Base-by-base conservation (phyloP, 2,888 invertebrate genomes). In the Pterostichus niger region DNA sequence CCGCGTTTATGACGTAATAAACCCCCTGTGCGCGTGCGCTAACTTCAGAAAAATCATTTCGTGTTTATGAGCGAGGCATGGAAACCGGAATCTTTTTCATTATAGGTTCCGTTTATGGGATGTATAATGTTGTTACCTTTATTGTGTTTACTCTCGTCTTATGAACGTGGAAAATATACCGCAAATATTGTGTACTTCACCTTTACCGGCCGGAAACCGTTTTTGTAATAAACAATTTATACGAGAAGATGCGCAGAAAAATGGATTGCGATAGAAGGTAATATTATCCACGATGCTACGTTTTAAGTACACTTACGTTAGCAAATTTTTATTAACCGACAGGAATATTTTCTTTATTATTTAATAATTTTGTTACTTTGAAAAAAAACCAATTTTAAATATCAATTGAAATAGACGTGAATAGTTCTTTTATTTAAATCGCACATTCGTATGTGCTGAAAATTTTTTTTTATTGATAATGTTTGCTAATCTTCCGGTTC, bases 71-170 rank as follows among this genome's bases (percentile, higher is more conserved):
- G 44, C 64, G 40, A 49, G 24, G 40, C 59, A 17, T 79, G 15
- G 44, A 59, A 15, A 44, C 46, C 75, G 35, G 71, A 80, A 81
- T 73, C 46, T 75, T 82, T 81, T 75, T 82, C 82, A 82, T 73
- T 82, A 82, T 82, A 82, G 79, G 49, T 79, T 49, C 68, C 61
- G 79, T 79, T 79, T 79, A 79, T 79, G 33, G 82, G 31, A 31
- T 75, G 44, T 81, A 73, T 82, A 75, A 82, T 82, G 61, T 82
- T 82, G 61, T 73, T 75, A 61, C 82, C 82, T 31, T 73, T 82
- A 82, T 82, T 82, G 82, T 82, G 82, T 75, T 82, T 75, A 61
- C 75, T 73, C 31, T 9, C 75, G 68, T 6, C 6, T 71, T 71
- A 71, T 71, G 44, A 40, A 44, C 6, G 52, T 24, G 49, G 73